Evolutionary conservation across 64 coral and sea anemone species (phyloP).

Genomic region (Cladopsammia gracilis): DNA sequence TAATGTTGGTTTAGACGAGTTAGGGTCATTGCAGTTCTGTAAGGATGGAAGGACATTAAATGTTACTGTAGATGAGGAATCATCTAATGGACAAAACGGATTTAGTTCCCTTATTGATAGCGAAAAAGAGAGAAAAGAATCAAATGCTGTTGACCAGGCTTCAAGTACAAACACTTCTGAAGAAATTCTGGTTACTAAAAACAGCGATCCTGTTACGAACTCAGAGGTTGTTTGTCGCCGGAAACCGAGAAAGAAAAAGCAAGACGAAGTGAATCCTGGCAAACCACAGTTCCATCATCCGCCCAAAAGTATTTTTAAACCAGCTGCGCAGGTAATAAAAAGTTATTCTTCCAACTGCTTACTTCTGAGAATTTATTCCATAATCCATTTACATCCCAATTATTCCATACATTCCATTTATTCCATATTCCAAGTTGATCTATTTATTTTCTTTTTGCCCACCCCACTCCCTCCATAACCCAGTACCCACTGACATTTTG

Average conservation of each 20-base stretch:
- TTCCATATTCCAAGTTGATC: too few species aligned
- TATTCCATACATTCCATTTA: too few species aligned
- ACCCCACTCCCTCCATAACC: too few species aligned
- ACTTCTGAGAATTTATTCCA: not conserved
- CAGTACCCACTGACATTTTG: too few species aligned
- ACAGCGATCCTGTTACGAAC: not conserved
- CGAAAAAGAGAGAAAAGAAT: too few species aligned
- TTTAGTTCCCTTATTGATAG: not conserved
- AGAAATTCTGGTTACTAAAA: not conserved
- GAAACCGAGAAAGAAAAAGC: constrained; percentile 15
- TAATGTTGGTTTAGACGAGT: not conserved
- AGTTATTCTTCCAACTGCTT: not conserved
- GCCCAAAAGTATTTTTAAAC: constrained; percentile 73
- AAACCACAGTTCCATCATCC: constrained; percentile 78
- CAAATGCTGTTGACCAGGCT: not conserved
- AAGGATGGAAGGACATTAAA: not conserved
- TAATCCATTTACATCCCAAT: too few species aligned
- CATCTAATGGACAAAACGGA: not conserved
- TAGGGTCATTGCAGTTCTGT: not conserved
- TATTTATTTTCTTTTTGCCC: too few species aligned
- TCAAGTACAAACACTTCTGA: not conserved
- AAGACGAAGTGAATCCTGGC: not conserved
- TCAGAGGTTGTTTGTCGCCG: constrained; percentile 3
- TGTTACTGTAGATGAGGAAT: not conserved
- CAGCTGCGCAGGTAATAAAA: constrained; percentile 41